A percentile compares a stretch with the other conserved stretches of the same genome.
Evolutionary conservation across 2,797 vertebrate species (phyloP).

Genomic region (Sebastiscus albofasciatus): DNA sequence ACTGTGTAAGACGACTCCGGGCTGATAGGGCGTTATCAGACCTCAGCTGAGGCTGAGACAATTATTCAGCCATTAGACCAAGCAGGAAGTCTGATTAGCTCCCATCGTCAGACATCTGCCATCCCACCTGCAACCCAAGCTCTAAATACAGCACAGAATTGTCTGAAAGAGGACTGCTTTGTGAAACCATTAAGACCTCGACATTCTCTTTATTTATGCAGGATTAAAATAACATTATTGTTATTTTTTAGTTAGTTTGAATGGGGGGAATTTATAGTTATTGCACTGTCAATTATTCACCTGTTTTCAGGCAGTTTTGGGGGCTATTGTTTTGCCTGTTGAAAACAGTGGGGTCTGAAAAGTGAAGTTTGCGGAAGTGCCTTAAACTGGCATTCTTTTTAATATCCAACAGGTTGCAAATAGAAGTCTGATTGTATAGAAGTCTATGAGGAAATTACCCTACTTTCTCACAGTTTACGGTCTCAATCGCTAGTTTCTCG

Average conservation of each 20-base stretch:
- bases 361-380: no score
- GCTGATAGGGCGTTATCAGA: slow-evolving; percentile 72
- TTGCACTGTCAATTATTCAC: not conserved
- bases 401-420: no score
- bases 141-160: slow-evolving; percentile 26
- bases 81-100: slow-evolving; percentile 63
- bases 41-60: slow-evolving; percentile 66
- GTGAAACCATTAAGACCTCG: not conserved
- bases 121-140: slow-evolving; percentile 56
- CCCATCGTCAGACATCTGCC: slow-evolving; percentile 62
- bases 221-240: not conserved
- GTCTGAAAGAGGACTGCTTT: not conserved
- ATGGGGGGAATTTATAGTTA: not conserved
- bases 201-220: not conserved
- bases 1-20: slow-evolving; percentile 60
- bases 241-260: not conserved
- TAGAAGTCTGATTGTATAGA: no score
- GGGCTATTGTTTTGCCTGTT: not conserved
- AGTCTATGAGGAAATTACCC: no score
- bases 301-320: not conserved
- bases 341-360: no score
- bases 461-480: no score
- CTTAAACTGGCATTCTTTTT: no score
- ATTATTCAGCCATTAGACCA: slow-evolving; percentile 80
- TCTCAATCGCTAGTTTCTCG: no score